A percentile compares a stretch with the other conserved stretches of the same genome.
These are phyloP conservation scores for Zygaena filipendulae DNA, from an alignment of 2,888 invertebrate genomes.

Conservation along the genomic window DNA sequence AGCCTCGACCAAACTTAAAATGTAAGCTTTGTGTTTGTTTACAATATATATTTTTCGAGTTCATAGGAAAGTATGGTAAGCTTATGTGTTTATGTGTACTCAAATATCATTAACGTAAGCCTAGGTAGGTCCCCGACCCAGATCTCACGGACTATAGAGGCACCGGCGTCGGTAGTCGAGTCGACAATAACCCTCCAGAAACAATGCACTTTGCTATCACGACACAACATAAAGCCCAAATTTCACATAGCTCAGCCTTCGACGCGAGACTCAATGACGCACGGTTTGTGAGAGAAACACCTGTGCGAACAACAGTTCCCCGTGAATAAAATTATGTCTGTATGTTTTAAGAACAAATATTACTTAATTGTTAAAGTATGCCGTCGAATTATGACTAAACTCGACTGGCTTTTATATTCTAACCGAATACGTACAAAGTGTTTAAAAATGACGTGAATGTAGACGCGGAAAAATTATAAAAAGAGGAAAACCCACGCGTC, in stretches of 20 bases:
- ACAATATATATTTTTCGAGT: conserved; percentile 3
- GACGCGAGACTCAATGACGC: conserved; percentile 56
- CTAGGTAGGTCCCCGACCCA: conserved; percentile 50
- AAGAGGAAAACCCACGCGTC: no score
- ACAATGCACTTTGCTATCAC: conserved; percentile 52
- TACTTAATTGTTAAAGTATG: no score
- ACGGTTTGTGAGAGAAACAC: conserved; percentile 49
- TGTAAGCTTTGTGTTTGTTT: conserved; percentile 55
- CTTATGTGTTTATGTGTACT: no score
- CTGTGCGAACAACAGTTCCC: conserved; percentile 64
- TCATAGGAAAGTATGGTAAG: conserved; percentile 3
- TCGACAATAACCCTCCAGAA: conserved; percentile 45
- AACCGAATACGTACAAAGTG: no score
- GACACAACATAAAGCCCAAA: conserved; percentile 48
- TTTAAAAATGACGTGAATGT: no score
- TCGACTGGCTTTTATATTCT: no score
- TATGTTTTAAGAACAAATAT: no score
- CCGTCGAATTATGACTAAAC: no score
- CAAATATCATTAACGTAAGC: no score
- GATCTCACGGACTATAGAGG: conserved; percentile 54
- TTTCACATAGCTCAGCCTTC: conserved; percentile 60
- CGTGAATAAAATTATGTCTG: no score
- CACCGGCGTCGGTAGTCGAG: conserved; percentile 25
- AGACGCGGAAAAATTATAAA: no score
- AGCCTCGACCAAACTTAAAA: conserved; percentile 61